Conservation (phyloP, 2,888 invertebrate species). For the Biston stratarius region DNA sequence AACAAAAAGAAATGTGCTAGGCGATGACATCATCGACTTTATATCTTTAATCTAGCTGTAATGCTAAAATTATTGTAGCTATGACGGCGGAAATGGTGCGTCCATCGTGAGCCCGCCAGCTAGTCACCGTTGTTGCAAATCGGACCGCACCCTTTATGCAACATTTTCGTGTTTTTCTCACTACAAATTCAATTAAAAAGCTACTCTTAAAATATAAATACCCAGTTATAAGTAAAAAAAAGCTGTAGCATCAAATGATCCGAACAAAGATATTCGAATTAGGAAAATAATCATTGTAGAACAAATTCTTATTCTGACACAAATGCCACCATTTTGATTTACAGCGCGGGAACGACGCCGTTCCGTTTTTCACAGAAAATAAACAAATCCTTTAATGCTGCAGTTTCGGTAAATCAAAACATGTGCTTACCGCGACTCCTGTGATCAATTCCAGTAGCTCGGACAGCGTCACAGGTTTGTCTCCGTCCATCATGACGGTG, state of each 20-base stretch:
- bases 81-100: too few species aligned
- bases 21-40: too few species aligned
- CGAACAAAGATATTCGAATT: constrained; percentile 4
- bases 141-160: too few species aligned
- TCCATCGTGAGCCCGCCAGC: neutral
- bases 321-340: constrained; percentile 66
- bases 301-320: too few species aligned
- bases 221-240: neutral
- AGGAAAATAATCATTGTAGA: too few species aligned
- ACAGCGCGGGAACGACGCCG: constrained; percentile 68
- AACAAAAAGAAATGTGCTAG: too few species aligned
- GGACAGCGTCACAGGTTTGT: constrained; percentile 73
- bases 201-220: neutral
- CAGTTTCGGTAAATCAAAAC: constrained; percentile 38
- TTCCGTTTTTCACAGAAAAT: constrained; percentile 80
- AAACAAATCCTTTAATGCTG: constrained; percentile 56
- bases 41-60: too few species aligned
- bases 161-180: neutral
- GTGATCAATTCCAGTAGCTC: constrained; percentile 76
- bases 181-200: neutral
- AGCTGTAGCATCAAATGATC: constrained; percentile 39
- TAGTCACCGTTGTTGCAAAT: too few species aligned
- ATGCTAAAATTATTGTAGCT: too few species aligned
- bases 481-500: constrained; percentile 80
- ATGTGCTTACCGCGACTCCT: constrained; percentile 72